phyloP scores from a whole-genome alignment of 2,113 vertebrate genomes.

The Atlantisia rogersi region DNA sequence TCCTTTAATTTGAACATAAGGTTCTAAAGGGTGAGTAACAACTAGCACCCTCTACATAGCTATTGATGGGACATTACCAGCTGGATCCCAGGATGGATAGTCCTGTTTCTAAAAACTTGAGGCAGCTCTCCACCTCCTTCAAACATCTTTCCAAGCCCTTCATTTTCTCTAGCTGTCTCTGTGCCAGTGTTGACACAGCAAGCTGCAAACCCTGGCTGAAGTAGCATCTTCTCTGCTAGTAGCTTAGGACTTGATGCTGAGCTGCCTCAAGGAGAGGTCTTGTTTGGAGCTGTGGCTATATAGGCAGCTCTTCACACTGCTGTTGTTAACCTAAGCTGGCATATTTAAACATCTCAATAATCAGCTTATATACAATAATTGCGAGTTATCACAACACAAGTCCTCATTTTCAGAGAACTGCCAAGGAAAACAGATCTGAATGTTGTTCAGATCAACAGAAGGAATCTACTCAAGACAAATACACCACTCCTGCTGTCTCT shows the following conservation, averaged over 20 bases:
- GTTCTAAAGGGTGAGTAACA: not conserved
- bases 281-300: not conserved
- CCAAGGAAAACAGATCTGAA: not conserved
- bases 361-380: not conserved
- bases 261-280: not conserved
- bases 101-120: not conserved
- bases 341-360: not conserved
- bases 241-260: not conserved
- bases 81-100: not conserved
- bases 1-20: not conserved
- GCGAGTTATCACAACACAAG: not conserved
- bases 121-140: not conserved
- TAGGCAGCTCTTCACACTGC: not conserved
- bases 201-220: not conserved
- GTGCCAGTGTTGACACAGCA: not conserved
- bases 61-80: not conserved
- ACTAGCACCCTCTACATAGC: not conserved
- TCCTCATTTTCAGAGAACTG: not conserved
- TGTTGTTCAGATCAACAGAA: not conserved
- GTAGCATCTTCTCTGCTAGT: not conserved
- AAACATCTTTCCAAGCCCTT: not conserved
- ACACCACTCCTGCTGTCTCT: not conserved
- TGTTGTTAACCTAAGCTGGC: not conserved
- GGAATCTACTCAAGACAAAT: not conserved
- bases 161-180: rapidly evolving